Conservation (phyloP, 2,113 vertebrate genomes). For the Anas platyrhynchos region DNA sequence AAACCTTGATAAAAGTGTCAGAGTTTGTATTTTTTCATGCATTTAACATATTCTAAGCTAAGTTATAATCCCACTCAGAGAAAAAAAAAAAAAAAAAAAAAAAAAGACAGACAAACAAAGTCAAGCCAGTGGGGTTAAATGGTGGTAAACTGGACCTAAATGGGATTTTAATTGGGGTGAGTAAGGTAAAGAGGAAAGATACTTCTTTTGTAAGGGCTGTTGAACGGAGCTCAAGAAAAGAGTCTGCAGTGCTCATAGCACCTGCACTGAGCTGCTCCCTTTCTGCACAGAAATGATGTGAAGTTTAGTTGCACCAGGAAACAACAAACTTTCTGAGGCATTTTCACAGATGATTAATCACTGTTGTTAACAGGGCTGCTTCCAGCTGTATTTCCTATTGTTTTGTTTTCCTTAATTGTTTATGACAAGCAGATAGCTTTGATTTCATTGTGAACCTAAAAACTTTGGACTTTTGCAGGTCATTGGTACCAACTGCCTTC, state of each 20-base stretch:
- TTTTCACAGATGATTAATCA: slow-evolving; percentile 39
- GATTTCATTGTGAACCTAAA: not conserved
- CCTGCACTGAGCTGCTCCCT: not conserved
- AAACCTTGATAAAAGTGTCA: not conserved
- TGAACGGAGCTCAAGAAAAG: not conserved
- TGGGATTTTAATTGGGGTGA: not conserved
- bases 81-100: not conserved
- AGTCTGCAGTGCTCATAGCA: not conserved
- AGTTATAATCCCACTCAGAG: not conserved
- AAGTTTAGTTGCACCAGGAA: not conserved
- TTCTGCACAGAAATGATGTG: not conserved
- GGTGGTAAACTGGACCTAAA: not conserved
- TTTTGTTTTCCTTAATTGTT: slow-evolving; percentile 28
- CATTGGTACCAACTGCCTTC: not conserved
- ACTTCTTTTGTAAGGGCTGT: not conserved
- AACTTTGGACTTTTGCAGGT: not conserved
- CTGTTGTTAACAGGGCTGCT: not conserved
- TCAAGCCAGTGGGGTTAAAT: not conserved
- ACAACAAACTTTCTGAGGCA: not conserved
- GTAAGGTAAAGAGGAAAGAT: not conserved
- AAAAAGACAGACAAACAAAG: not conserved
- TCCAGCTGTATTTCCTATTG: slow-evolving; percentile 30
- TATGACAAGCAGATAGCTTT: slow-evolving; percentile 13
- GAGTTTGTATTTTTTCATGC: not conserved
- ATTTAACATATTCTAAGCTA: not conserved